These are phyloP conservation scores for Hyaena hyaena DNA, from an alignment of 2,113 vertebrate genomes.

Conservation along the genomic window DNA sequence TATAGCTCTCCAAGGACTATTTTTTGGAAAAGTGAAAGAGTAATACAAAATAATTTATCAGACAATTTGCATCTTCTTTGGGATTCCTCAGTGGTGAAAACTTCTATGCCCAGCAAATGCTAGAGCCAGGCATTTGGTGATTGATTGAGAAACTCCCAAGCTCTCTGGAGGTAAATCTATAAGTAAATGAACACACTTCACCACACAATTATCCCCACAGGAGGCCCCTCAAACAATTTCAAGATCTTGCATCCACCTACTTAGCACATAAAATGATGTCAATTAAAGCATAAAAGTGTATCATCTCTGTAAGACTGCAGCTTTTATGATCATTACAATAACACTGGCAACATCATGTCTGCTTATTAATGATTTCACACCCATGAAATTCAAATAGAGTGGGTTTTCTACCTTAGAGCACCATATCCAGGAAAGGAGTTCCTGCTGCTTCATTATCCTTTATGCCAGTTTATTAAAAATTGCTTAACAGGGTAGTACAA, in stretches of 20 bases:
- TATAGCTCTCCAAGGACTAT: constrained; percentile 50
- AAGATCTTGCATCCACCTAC: constrained; percentile 11
- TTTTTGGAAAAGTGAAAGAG: constrained; percentile 54
- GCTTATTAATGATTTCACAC: constrained; percentile 51
- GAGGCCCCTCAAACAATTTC: constrained; percentile 20
- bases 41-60: constrained; percentile 63
- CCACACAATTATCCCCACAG: neutral
- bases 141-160: constrained; percentile 45
- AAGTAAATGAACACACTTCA: constrained; percentile 47
- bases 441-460: constrained; percentile 36
- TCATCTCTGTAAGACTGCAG: constrained; percentile 18
- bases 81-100: constrained; percentile 35
- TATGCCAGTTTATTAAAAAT: constrained; percentile 45
- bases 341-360: constrained; percentile 23
- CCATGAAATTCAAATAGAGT: constrained; percentile 48
- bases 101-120: neutral
- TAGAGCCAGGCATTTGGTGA: neutral
- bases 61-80: constrained; percentile 60
- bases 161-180: constrained; percentile 30
- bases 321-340: neutral
- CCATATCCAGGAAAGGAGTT: constrained; percentile 9
- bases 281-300: constrained; percentile 9
- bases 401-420: constrained; percentile 16
- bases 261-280: constrained; percentile 16
- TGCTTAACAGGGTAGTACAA: constrained; percentile 39